Percentiles rank a stretch among this genome's conserved stretches.
These are phyloP conservation scores for Catocala nupta DNA, from an alignment of 2,888 invertebrate genomes.

Conservation along the genomic window DNA sequence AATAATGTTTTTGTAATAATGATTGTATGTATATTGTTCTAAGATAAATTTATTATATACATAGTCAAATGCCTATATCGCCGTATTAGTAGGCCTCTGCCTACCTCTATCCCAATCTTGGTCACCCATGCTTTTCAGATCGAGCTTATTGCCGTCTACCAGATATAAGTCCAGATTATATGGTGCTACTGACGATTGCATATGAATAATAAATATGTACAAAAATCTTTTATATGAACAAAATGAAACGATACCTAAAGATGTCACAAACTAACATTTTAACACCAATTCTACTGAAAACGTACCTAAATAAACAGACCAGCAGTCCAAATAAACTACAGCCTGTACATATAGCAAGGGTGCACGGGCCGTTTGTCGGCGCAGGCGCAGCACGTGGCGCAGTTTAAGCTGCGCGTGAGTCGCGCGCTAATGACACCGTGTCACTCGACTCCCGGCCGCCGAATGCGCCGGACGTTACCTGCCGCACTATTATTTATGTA, in stretches of 20 bases:
- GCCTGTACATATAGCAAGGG: conserved; percentile 67
- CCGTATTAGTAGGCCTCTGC: too few species aligned
- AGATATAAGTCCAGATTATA: too few species aligned
- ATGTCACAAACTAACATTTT: conserved; percentile 6
- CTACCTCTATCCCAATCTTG: too few species aligned
- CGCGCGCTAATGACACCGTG: conserved; percentile 78
- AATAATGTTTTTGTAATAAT: too few species aligned
- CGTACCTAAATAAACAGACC: conserved; percentile 14
- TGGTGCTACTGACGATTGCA: too few species aligned
- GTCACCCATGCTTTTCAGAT: too few species aligned
- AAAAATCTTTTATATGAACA: too few species aligned
- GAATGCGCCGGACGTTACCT: conserved; percentile 56
- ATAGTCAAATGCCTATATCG: too few species aligned
- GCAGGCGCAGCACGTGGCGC: conserved; percentile 75
- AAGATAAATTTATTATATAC: too few species aligned
- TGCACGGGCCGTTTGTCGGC: conserved; percentile 62
- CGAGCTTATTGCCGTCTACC: too few species aligned
- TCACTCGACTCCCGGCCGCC: conserved; percentile 60
- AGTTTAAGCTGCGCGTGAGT: conserved; percentile 82
- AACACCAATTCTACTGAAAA: conserved; percentile 22
- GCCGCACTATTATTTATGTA: conserved; percentile 41
- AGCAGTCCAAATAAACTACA: conserved; percentile 44
- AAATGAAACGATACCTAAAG: not conserved
- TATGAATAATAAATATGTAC: too few species aligned
- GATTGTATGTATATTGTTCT: too few species aligned